These are phyloP conservation scores for Ptyas mucosa DNA, from an alignment of 2,113 vertebrate genomes.

Conservation along the genomic window DNA sequence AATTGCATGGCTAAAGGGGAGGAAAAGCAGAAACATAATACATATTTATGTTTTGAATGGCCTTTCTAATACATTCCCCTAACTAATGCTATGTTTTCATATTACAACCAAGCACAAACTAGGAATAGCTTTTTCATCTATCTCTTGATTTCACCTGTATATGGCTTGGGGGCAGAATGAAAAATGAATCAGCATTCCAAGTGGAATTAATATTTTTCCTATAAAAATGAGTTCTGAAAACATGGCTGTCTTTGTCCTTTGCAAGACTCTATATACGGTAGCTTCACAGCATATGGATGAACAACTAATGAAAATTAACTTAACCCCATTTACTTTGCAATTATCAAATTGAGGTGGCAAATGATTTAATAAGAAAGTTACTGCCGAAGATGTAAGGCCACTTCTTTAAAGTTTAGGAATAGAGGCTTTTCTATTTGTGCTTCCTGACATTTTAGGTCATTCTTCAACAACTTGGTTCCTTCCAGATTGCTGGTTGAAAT, in stretches of 20 bases:
- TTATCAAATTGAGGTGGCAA: not conserved
- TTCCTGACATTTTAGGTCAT: not conserved
- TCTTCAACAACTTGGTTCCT: not conserved
- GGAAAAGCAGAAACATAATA: not conserved
- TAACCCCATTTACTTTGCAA: not conserved
- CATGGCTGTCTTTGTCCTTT: not conserved
- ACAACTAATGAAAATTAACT: not conserved
- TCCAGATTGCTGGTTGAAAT: not conserved
- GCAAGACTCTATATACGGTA: not conserved
- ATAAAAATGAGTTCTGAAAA: not conserved
- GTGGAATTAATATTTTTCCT: not conserved
- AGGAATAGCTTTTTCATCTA: not conserved
- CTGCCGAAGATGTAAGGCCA: not conserved
- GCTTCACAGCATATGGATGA: not conserved
- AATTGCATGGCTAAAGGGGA: not conserved
- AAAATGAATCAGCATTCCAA: slow-evolving; percentile 13
- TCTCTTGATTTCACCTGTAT: not conserved
- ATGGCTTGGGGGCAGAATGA: rapidly evolving
- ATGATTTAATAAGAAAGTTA: not conserved
- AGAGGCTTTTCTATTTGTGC: not conserved
- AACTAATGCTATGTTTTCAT: slow-evolving; percentile 30
- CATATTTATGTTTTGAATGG: slow-evolving; percentile 4
- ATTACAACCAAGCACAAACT: slow-evolving; percentile 3
- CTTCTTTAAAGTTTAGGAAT: not conserved
- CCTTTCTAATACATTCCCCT: slow-evolving; percentile 7